A percentile compares a stretch with the other conserved stretches of the same genome.
These are phyloP conservation scores for Nicator chloris DNA, from an alignment of 2,113 vertebrate species.

Conservation along the genomic window DNA sequence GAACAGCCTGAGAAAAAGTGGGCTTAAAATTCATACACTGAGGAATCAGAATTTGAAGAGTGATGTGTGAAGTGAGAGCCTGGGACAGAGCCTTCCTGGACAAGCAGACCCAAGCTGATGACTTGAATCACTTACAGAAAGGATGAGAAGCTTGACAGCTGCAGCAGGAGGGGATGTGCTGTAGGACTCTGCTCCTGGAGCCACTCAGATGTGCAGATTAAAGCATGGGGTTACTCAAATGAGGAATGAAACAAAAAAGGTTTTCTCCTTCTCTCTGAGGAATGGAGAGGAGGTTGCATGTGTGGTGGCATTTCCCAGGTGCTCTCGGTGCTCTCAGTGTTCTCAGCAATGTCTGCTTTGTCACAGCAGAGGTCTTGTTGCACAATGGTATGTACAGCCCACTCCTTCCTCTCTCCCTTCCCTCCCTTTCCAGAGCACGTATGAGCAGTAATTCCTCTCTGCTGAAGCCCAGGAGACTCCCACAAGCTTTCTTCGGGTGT, in stretches of 20 bases:
- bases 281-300: background rate
- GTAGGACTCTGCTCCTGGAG: background rate
- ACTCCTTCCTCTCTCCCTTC: background rate
- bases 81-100: background rate
- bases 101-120: background rate
- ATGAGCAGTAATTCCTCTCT: background rate
- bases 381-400: background rate
- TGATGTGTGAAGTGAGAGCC: background rate
- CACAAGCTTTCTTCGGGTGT: accelerated
- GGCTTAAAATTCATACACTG: background rate
- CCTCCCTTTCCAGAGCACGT: background rate
- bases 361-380: background rate
- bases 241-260: background rate
- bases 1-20: background rate
- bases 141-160: background rate
- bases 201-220: accelerated
- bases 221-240: background rate
- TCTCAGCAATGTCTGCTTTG: background rate
- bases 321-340: background rate
- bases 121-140: background rate
- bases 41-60: background rate
- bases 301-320: background rate
- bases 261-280: background rate
- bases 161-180: background rate
- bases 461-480: background rate